Conservation (phyloP, 2,888 invertebrate genomes). For the Agrotis ipsilon region DNA sequence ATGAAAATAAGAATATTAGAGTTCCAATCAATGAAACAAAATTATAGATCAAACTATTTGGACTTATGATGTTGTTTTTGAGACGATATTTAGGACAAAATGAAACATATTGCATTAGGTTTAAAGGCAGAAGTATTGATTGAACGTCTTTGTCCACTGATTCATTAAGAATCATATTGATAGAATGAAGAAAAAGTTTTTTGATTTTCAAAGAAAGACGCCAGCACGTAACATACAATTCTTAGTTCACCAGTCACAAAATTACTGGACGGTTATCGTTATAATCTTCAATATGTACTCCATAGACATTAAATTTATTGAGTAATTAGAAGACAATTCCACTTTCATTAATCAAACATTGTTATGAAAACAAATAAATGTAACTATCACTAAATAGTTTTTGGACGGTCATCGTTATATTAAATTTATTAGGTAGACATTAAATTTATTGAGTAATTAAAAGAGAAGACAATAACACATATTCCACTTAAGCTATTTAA, state of each 20-base stretch:
- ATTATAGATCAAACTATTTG: conserved; percentile 19
- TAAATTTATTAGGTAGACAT: not conserved
- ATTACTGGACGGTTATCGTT: not conserved
- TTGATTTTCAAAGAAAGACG: not conserved
- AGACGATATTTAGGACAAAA: conserved; percentile 54
- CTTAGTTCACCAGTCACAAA: too few species aligned
- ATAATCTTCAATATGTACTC: not conserved
- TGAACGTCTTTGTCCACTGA: conserved; percentile 51
- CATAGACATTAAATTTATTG: not conserved
- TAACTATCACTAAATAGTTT: too few species aligned
- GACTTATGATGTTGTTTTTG: conserved; percentile 43
- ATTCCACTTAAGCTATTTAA: not conserved
- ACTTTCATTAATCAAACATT: too few species aligned
- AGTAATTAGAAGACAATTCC: not conserved
- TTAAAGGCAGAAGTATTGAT: conserved; percentile 50
- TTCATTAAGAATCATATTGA: conserved; percentile 23
- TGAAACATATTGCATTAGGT: conserved; percentile 41
- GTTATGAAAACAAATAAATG: too few species aligned
- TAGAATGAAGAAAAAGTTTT: not conserved
- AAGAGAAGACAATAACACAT: not conserved
- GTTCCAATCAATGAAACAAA: conserved; percentile 13
- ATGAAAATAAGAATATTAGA: not conserved
- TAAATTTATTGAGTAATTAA: not conserved
- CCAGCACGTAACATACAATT: too few species aligned
- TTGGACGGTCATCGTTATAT: not conserved